phyloP scores from a whole-genome alignment of 2,113 vertebrate species.

The Columbina picui region DNA sequence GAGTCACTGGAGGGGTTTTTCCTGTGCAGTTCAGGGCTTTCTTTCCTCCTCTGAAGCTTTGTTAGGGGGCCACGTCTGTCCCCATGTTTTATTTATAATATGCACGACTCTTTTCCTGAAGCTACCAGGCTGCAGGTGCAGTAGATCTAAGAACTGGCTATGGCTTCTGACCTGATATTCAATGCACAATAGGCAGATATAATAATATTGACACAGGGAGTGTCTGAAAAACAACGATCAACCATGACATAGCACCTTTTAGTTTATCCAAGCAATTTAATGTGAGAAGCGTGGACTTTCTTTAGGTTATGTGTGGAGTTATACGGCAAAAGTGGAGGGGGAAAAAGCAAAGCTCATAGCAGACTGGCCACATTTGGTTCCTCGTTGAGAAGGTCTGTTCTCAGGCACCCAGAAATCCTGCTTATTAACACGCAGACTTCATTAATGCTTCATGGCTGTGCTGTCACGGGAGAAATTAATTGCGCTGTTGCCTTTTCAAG shows the following conservation, averaged over 20 bases:
- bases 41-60: not conserved
- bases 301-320: not conserved
- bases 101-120: not conserved
- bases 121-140: not conserved
- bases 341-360: not conserved
- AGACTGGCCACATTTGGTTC: not conserved
- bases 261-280: not conserved
- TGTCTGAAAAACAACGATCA: not conserved
- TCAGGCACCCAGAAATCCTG: not conserved
- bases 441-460: not conserved
- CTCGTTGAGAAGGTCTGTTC: not conserved
- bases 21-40: not conserved
- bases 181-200: not conserved
- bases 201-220: not conserved
- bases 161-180: not conserved
- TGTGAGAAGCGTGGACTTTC: not conserved
- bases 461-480: not conserved
- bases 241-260: accelerated
- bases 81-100: not conserved
- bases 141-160: not conserved
- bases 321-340: accelerated
- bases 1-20: not conserved
- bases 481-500: not conserved
- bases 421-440: not conserved
- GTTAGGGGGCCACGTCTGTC: not conserved